phyloP scores from a whole-genome alignment of 1,140 invertebrate genomes.

The Drosophila pectinifera region DNA sequence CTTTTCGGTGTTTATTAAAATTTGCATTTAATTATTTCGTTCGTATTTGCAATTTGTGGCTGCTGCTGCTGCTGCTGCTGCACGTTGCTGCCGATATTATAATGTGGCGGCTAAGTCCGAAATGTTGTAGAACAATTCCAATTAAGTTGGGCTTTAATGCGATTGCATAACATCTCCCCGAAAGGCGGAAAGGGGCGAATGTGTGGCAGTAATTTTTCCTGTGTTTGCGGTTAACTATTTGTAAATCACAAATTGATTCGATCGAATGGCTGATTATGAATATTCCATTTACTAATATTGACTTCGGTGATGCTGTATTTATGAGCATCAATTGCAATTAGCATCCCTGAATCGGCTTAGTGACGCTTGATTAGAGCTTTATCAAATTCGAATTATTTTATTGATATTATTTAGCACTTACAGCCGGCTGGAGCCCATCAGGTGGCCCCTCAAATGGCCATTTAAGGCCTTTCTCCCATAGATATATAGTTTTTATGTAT shows the following conservation, averaged over 20 bases:
- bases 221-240: slow-evolving; percentile 48
- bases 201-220: slow-evolving; percentile 36
- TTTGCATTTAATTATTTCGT: slow-evolving; percentile 78
- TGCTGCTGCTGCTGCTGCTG: slow-evolving; percentile 45
- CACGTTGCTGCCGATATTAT: slow-evolving; percentile 47
- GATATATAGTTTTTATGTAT: neutral
- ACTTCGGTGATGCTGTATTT: slow-evolving; percentile 25
- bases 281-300: slow-evolving; percentile 43
- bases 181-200: neutral
- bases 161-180: slow-evolving; percentile 35
- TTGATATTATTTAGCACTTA: slow-evolving; percentile 50
- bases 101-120: slow-evolving; percentile 21
- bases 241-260: slow-evolving; percentile 52
- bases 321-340: slow-evolving; percentile 62
- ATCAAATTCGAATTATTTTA: slow-evolving; percentile 55
- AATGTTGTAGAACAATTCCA: slow-evolving; percentile 25
- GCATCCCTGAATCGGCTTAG: slow-evolving; percentile 58
- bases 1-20: slow-evolving; percentile 67
- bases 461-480: slow-evolving; percentile 6
- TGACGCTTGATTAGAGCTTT: slow-evolving; percentile 63
- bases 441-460: slow-evolving; percentile 4
- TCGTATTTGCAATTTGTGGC: slow-evolving; percentile 71
- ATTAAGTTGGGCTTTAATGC: slow-evolving; percentile 46
- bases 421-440: slow-evolving; percentile 20
- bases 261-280: slow-evolving; percentile 42